Percentiles rank a stretch among this genome's conserved stretches.
phyloP scores from a whole-genome alignment of 1,140 invertebrate genomes.

The Asobara japonica region DNA sequence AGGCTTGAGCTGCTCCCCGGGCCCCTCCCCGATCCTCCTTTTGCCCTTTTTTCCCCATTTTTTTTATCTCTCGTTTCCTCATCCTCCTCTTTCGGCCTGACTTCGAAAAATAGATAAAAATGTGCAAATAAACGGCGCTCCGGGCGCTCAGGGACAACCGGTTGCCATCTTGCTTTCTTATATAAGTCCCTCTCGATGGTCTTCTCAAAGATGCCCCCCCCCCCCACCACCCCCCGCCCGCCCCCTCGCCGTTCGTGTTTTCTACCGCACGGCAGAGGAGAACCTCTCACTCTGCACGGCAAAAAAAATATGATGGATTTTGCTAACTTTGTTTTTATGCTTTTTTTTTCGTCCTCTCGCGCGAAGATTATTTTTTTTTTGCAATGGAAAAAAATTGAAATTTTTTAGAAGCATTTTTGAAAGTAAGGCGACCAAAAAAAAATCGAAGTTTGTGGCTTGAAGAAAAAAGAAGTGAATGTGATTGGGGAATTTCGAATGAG shows the following conservation, averaged over 20 bases:
- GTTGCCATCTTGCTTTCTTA: conserved; percentile 67
- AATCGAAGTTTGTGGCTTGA: not conserved
- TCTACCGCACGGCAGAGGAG: not conserved
- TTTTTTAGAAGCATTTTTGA: not conserved
- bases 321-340: not conserved
- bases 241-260: conserved; percentile 37
- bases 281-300: not conserved
- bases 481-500: no score
- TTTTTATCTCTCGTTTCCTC: conserved; percentile 26
- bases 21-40: conserved; percentile 23
- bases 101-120: conserved; percentile 66
- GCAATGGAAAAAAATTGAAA: not conserved
- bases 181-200: conserved; percentile 60
- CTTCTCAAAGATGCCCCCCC: conserved; percentile 55
- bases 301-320: not conserved
- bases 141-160: conserved; percentile 65
- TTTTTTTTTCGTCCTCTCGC: not conserved
- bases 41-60: conserved; percentile 18
- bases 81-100: conserved; percentile 32
- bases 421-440: not conserved
- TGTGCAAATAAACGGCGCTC: conserved; percentile 62
- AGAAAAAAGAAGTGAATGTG: no score
- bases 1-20: conserved; percentile 10
- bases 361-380: not conserved
- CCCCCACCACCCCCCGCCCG: no score